These are phyloP conservation scores for Herpailurus yagouaroundi DNA, from an alignment of 2,113 vertebrate species.

Conservation along the genomic window DNA sequence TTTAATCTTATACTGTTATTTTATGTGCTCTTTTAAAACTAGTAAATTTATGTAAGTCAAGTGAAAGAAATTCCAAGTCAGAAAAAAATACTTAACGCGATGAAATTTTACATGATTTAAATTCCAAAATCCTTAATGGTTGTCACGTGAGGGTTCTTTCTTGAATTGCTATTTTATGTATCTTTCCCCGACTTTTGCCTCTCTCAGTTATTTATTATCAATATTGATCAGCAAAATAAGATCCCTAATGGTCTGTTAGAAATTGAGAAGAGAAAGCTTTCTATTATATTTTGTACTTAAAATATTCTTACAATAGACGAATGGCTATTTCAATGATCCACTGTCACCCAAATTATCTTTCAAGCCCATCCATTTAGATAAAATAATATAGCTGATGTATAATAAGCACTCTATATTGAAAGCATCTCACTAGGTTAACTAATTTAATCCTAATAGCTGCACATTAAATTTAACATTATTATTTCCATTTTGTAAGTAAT, in stretches of 20 bases:
- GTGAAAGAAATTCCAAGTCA: not conserved
- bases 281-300: not conserved
- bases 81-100: not conserved
- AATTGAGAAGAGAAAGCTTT: not conserved
- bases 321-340: not conserved
- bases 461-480: not conserved
- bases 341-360: not conserved
- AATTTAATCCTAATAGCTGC: not conserved
- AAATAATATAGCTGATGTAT: not conserved
- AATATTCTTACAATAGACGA: not conserved
- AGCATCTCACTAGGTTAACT: not conserved
- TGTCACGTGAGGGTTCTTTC: not conserved
- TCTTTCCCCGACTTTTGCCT: not conserved
- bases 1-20: not conserved
- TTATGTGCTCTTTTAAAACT: not conserved
- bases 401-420: not conserved
- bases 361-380: not conserved
- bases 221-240: not conserved
- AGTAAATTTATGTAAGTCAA: not conserved
- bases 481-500: not conserved
- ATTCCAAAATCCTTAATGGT: not conserved
- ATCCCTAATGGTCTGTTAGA: not conserved
- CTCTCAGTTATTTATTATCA: not conserved
- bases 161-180: not conserved
- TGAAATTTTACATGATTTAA: not conserved